Conservation (phyloP, 2,888 invertebrate genomes). For the Noctua janthina region DNA sequence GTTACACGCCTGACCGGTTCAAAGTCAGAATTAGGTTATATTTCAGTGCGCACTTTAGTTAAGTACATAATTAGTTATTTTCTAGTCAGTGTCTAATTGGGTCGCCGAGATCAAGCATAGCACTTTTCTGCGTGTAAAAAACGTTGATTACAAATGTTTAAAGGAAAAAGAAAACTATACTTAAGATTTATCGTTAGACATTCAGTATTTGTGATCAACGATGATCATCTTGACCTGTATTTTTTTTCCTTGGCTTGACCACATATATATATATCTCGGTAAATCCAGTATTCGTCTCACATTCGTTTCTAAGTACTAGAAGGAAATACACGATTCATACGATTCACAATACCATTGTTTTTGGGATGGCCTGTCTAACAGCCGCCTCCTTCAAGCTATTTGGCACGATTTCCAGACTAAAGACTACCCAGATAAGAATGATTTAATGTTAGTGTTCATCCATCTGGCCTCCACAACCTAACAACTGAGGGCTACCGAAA, state of each 20-base stretch:
- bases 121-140: background rate
- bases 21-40: conserved; percentile 2
- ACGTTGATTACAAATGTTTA: background rate
- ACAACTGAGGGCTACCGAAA: conserved; percentile 7
- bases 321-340: background rate
- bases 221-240: background rate
- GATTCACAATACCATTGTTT: background rate
- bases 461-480: conserved; percentile 9
- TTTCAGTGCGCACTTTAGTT: background rate
- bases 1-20: background rate
- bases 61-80: background rate
- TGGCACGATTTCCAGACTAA: conserved; percentile 30
- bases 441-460: background rate
- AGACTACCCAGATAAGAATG: conserved; percentile 24
- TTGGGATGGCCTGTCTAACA: conserved; percentile 4
- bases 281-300: background rate
- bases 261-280: background rate
- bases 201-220: background rate
- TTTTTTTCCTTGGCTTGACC: background rate
- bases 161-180: background rate
- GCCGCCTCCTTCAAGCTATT: conserved; percentile 15
- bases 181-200: background rate
- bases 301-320: background rate
- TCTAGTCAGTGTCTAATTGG: conserved; percentile 6
- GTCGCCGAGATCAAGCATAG: conserved; percentile 8